Evolutionary conservation across 2,797 vertebrate genomes (phyloP), one percentile per base, ranked within the genome.

Genomic region (Sebastolobus alascanus): DNA sequence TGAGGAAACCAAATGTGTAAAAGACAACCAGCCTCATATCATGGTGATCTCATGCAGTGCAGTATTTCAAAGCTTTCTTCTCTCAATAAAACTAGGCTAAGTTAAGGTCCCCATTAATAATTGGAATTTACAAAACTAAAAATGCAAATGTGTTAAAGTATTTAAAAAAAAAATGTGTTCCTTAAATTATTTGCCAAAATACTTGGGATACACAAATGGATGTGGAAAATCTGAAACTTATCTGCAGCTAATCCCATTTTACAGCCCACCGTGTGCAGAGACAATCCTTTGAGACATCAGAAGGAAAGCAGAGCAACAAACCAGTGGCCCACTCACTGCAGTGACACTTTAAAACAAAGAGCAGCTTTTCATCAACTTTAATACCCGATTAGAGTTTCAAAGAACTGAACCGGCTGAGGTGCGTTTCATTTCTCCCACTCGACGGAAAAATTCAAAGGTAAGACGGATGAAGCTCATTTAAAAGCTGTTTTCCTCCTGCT

Each of bases 251-350:
- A 78, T 69, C 25, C 33, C 22, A 37, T 59, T 77, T 63, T n/a
- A 63, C 56, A 76, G 43, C 16, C 59, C 25, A 37, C 5, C 2
- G 7, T 29, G 56, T 77, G 22, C 22, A 58, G 4, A 46, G 50
- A 64, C 67, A 20, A 29, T 70, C 55, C 50, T 65, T 65, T 35
- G n/a, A 65, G 65, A 70, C 33, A 82, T 70, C 40, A 75, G 68
- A 61, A 40, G 50, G 4, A 60, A 75, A 78, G 38, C 67, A 40
- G 22, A 78, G 35, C 20, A 76, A 60, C 25, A 65, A 58, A 66
- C 3, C 25, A 54, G 56, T 43, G 54, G 5, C 8, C 33, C 59
- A 71, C 60, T 38, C n/a, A 25, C 33, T 63, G 43, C 58, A 66
- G 40, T 29, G 61, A 40, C 50, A 76, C 69, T 50, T 46, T 16